Conservation (phyloP, 2,113 vertebrate species). For the Prunella himalayana region DNA sequence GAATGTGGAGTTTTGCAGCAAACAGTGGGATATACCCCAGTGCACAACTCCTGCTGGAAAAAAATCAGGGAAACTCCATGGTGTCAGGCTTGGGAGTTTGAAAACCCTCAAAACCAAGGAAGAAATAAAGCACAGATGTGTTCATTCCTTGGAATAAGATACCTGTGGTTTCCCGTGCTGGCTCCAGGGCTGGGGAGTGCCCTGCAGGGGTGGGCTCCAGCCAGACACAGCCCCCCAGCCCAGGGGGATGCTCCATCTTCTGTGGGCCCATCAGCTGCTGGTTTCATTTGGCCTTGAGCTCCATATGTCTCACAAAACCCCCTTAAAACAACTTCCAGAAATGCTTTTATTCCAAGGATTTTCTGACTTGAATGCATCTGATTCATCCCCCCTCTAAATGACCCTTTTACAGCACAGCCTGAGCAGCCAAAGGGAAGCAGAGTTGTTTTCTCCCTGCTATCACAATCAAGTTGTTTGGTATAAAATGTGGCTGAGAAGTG, state of each 20-base stretch:
- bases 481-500: constrained; percentile 35
- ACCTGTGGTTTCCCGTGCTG: accelerated
- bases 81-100: neutral
- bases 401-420: neutral
- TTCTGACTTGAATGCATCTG: neutral
- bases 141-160: neutral
- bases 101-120: neutral
- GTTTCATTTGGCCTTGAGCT: neutral
- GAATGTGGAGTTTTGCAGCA: neutral
- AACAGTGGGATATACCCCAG: accelerated
- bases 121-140: accelerated
- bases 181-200: neutral
- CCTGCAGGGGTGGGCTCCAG: neutral
- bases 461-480: constrained; percentile 35
- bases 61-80: accelerated
- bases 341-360: neutral
- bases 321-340: neutral
- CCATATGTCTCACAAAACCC: neutral
- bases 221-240: too few species aligned
- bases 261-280: neutral
- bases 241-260: neutral
- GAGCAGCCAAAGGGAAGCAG: neutral
- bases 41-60: neutral
- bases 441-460: constrained; percentile 11
- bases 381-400: neutral